Evolutionary conservation across 2,888 invertebrate species (phyloP), one percentile per base, ranked within the genome.

Genomic region (Drosophila meridionalis): DNA sequence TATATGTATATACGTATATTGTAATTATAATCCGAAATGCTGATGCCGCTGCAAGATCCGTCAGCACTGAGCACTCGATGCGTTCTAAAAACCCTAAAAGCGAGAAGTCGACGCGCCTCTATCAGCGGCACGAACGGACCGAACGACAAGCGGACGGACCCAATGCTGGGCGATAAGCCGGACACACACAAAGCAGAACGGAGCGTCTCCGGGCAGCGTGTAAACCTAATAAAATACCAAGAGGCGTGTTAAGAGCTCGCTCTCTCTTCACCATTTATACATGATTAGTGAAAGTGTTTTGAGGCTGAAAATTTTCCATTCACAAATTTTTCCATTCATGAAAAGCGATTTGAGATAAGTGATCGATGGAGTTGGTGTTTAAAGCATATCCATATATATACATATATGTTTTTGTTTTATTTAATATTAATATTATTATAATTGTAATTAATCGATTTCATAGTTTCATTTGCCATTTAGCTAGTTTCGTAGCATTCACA

Each of bases 31-130:
- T 71, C 36, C 47, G 57, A 58, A 63, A 60, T 59, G 53, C 55
- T 66, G 45, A 55, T 65, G 71, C 64, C 70, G 69, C 67, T 78
- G 75, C 62, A 61, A 78, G 87, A 87, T 86, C 91, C 83, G 91
- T 74, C 80, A 79, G 78, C 86, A 75, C 69, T 80, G 82, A 91
- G 82, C 72, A 81, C 78, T 89, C 64, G 78, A 84, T 84, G 72
- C 85, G 74, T 91, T 92, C 91, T 92, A 78, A 90, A 90, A 78
- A 34, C 50, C 80, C 79, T 40, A 40, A 28, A 32, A 71, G 66
- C 69, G 45, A 63, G 70, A 61, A 73, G 69, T 59, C 73, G 71
- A 66, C 78, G 63, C 56, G 78, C 76, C 69, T 66, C 85, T 87
- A 84, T 78, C 80, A 78, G 82, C 82, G 63, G 73, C 73, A 71